Evolutionary conservation across 2,797 vertebrate genomes (phyloP).

Genomic region (Xiphophorus birchmanni): DNA sequence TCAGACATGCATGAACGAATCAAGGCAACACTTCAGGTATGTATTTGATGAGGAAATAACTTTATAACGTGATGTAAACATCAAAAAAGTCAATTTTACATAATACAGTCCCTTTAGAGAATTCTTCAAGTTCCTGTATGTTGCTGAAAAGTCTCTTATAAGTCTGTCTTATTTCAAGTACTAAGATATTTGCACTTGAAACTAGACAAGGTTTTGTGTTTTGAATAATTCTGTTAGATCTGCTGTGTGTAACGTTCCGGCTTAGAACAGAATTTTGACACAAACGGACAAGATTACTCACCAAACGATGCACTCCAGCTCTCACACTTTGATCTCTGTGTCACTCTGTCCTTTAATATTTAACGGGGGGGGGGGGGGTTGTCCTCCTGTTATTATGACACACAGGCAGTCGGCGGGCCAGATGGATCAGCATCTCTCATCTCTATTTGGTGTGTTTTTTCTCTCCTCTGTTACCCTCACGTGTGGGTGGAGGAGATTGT

Average conservation of each 20-base stretch:
- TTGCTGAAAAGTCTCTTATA: too few relatives aligned
- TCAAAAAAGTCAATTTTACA: too few relatives aligned
- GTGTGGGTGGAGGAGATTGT: conserved; percentile 47
- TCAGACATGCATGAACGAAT: too few relatives aligned
- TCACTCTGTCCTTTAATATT: conserved; percentile 7
- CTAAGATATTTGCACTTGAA: too few relatives aligned
- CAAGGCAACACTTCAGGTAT: too few relatives aligned
- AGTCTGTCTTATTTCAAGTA: too few relatives aligned
- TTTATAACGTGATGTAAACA: too few relatives aligned
- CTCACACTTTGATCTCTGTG: conserved; percentile 18
- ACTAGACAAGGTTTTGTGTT: too few relatives aligned
- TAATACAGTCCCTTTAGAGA: too few relatives aligned
- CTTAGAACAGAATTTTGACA: conserved; percentile 23
- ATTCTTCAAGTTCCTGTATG: too few relatives aligned
- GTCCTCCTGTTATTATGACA: conserved; percentile 34
- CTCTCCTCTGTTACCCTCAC: conserved; percentile 22
- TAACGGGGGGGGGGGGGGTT: too few relatives aligned
- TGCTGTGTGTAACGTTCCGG: conserved; percentile 27
- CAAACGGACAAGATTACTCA: conserved; percentile 19
- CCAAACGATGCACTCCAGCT: conserved; percentile 15
- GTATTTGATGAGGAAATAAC: too few relatives aligned
- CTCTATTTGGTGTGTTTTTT: conserved; percentile 25
- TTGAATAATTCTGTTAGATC: conserved; percentile 26
- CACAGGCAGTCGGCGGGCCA: conserved; percentile 46
- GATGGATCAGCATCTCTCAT: conserved; percentile 58